A percentile compares a stretch with the other conserved stretches of the same genome.
Evolutionary conservation across 2,113 vertebrate genomes (phyloP).

Genomic region (Eira barbara): DNA sequence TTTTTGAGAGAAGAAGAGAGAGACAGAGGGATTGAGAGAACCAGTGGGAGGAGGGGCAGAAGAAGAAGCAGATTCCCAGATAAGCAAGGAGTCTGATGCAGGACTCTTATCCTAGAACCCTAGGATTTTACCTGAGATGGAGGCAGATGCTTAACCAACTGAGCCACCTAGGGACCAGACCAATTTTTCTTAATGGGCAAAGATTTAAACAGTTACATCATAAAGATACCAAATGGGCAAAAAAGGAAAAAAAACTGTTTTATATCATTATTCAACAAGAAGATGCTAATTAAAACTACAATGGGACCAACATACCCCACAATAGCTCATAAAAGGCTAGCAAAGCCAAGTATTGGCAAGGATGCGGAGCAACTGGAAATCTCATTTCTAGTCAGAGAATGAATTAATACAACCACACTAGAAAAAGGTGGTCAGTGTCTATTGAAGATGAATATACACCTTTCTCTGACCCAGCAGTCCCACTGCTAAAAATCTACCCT

Average conservation of each 20-base stretch:
- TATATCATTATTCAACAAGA: not conserved
- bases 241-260: not conserved
- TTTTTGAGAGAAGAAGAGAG: too few relatives aligned
- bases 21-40: too few relatives aligned
- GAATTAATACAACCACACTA: not conserved
- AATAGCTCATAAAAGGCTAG: not conserved
- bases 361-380: not conserved
- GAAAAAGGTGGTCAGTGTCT: not conserved
- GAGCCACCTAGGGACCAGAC: too few relatives aligned
- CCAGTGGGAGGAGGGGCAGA: too few relatives aligned
- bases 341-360: not conserved
- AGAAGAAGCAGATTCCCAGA: too few relatives aligned
- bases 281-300: not conserved
- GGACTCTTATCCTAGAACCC: too few relatives aligned
- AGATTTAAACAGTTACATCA: not conserved
- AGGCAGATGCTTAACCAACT: too few relatives aligned
- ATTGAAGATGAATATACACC: not conserved
- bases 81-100: too few relatives aligned
- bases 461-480: not conserved
- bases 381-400: not conserved
- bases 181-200: not conserved
- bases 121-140: too few relatives aligned
- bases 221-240: not conserved
- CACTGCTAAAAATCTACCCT: not conserved
- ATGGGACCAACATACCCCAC: rapidly evolving